phyloP scores from a whole-genome alignment of 2,888 invertebrate species.

The Apamea sordens region DNA sequence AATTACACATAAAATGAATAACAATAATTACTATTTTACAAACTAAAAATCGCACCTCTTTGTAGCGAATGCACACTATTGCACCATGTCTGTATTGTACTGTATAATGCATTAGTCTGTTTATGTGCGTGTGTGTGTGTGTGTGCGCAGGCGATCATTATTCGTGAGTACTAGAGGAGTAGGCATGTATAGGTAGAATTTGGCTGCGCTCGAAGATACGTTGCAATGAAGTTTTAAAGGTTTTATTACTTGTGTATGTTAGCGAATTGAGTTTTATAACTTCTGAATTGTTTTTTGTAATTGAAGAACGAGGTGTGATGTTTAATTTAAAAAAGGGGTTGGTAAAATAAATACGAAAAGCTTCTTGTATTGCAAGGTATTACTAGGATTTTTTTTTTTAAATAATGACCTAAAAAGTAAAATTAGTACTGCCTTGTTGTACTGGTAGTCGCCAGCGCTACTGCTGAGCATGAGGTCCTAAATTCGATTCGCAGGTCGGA shows the following conservation, averaged over 20 bases:
- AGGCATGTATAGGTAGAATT: conserved; percentile 63
- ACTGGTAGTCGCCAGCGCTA: not conserved
- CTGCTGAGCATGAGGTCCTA: not conserved
- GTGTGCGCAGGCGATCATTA: conserved; percentile 80
- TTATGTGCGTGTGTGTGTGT: conserved; percentile 49
- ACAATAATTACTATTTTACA: not conserved
- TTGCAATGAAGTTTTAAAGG: conserved; percentile 45
- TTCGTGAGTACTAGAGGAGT: conserved; percentile 87
- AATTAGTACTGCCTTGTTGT: not conserved
- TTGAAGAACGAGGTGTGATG: not conserved
- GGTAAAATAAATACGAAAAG: not conserved
- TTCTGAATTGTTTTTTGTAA: conserved; percentile 25
- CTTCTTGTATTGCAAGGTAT: not conserved
- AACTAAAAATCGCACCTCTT: conserved; percentile 57
- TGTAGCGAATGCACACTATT: conserved; percentile 62
- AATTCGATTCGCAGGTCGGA: not conserved
- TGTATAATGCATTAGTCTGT: conserved; percentile 45
- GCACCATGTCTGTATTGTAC: conserved; percentile 43
- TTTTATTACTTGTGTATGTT: conserved; percentile 54
- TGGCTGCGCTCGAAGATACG: conserved; percentile 55
- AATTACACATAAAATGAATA: not conserved
- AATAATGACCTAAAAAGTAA: not conserved
- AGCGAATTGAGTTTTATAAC: conserved; percentile 47
- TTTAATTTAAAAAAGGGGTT: not conserved
- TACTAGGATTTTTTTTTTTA: not conserved